Evolutionary conservation across 2,113 vertebrate genomes (phyloP).

Genomic region (Periophthalmodon schlosseri): DNA sequence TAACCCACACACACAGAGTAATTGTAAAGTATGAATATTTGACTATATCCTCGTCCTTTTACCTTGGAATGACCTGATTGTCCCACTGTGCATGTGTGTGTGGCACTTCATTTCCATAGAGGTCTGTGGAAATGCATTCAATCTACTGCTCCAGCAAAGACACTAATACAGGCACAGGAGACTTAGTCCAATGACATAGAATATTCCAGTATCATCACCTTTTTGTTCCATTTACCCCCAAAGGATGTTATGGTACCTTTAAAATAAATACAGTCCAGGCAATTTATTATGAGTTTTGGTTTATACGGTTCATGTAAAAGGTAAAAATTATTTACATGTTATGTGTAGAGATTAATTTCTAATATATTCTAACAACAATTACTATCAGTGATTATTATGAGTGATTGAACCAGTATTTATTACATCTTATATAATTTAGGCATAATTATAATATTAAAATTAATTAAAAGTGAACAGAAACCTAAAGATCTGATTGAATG

Average conservation of each 20-base stretch:
- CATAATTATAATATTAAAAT: conserved; percentile 40
- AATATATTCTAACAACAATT: neutral
- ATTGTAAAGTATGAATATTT: conserved; percentile 70
- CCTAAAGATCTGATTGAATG: conserved; percentile 4
- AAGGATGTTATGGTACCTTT: conserved; percentile 13
- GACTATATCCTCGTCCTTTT: conserved; percentile 70
- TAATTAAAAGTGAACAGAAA: conserved; percentile 22
- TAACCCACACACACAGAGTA: conserved; percentile 26
- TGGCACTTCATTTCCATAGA: conserved; percentile 74
- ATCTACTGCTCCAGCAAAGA: conserved; percentile 69
- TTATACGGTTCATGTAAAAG: neutral
- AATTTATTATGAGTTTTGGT: neutral
- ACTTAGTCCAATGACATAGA: conserved; percentile 71
- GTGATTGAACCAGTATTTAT: neutral
- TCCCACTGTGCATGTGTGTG: conserved; percentile 57
- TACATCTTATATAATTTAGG: neutral
- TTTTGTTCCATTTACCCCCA: conserved; percentile 41
- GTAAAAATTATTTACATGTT: neutral
- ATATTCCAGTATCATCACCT: conserved; percentile 58
- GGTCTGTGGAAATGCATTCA: conserved; percentile 77
- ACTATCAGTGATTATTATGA: neutral
- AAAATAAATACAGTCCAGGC: neutral
- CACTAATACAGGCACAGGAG: conserved; percentile 69
- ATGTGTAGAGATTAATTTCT: neutral
- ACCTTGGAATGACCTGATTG: conserved; percentile 76